Base-by-base conservation (phyloP, 2,797 vertebrate genomes). In the Crax fasciolata region DNA sequence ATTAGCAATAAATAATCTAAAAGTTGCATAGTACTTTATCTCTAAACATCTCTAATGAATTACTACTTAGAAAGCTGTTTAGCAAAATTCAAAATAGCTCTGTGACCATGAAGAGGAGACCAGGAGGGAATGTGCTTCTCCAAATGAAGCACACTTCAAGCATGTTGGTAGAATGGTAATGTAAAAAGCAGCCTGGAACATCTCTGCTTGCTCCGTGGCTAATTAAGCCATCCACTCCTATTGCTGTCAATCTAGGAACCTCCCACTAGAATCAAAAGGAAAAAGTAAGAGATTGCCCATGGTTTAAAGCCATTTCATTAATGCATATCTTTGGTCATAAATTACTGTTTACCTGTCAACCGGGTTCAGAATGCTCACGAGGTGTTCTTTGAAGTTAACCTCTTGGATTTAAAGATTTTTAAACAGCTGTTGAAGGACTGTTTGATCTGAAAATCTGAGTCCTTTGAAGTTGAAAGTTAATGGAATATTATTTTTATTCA, bases 401-500 rank as follows among this genome's bases (percentile, higher is more conserved):
- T 98, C 81, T 95, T 89, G 92, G 95, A 97, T 97, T 96, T 97
- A 97, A 96, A 97, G 95, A 87, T 96, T 92, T 97, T 97, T 95
- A 90, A 96, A 91, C 93, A 97, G 96, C 92, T 95, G 85, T 94
- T 97, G 94, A 97, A 96, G 90, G 89, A 95, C 97, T 95, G 95
- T 97, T 98, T 98, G 97, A 98, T 98, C 97, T 97, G 85, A 81
- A 97, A 97, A 97, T 93, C 85, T 81, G 70, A 96, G 89, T 89
- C 85, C 90, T 98, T 98, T 98, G 97, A 98, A 98, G 97, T 87
- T 96, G 94, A 96, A 87, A 97, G 84, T 96, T 98, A 98, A 97
- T 95, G 94, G 96, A 96, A 97, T 95, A 95, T 95, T 97, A 87
- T 93, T 96, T 96, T 96, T 96, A 96, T 96, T 97, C 95, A 97